Base-by-base conservation (phyloP, 2,888 invertebrate genomes). In the Macrophya alboannulata region DNA sequence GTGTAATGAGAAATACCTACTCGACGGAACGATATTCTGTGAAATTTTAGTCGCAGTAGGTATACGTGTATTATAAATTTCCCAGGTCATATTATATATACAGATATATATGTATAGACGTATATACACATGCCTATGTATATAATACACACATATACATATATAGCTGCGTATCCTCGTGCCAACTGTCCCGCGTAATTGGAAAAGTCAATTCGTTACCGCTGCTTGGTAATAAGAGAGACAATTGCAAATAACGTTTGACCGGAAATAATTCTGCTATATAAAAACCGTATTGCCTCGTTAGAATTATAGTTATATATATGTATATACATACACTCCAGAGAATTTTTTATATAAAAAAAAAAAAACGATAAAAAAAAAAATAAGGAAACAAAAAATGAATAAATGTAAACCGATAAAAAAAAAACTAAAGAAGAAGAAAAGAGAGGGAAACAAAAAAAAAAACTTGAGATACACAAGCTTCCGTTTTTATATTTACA, bases 111-210 rank as follows among this genome's bases (percentile, higher is more conserved):
- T n/a, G n/a, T n/a, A n/a, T n/a, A n/a, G n/a, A n/a, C n/a, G n/a
- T n/a, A n/a, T n/a, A n/a, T n/a, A n/a, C n/a, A n/a, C n/a, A n/a
- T n/a, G n/a, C n/a, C n/a, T n/a, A n/a, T n/a, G n/a, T n/a, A n/a
- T n/a, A n/a, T n/a, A n/a, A 51, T 51, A 51, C 17, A 51, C 17
- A 51, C 17, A n/a, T 51, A 51, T n/a, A n/a, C n/a, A n/a, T 21
- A 48, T 43, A 21, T 74, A 74, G 45, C 74, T 55, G 55, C 37
- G 59, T 59, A 79, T 59, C 59, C 59, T n/a, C 17, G 79, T 79
- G 79, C 79, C 79, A 79, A 79, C 79, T 79, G 79, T 79, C 79
- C 79, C 79, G 79, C 55, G 79, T 79, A 79, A 79, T 79, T 79
- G 79, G 79, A 79, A 79, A 79, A 79, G 79, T 79, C 79, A 79